Percentiles rank a stretch among this genome's conserved stretches.
Conservation (phyloP, 2,888 invertebrate genomes). For the Sepioteuthis lessoniana region DNA sequence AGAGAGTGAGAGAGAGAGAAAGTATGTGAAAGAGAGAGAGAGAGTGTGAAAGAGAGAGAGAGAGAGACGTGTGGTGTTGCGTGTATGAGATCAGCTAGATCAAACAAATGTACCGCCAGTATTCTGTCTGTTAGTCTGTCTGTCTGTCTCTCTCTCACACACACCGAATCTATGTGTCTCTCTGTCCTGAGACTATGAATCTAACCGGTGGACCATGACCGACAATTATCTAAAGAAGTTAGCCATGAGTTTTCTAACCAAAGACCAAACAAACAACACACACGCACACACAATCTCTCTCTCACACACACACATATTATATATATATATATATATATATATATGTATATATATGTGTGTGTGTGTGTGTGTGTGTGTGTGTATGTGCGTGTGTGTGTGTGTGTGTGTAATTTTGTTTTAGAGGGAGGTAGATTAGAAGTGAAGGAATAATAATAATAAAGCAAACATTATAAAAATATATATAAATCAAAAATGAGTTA, state of each 20-base stretch:
- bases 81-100: background rate
- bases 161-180: too few relatives aligned
- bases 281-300: background rate
- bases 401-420: background rate
- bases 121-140: background rate
- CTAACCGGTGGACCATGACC: background rate
- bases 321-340: background rate
- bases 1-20: too few relatives aligned
- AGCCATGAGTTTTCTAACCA: conserved; percentile 16
- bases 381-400: background rate
- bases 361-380: background rate
- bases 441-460: background rate
- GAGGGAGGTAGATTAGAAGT: background rate
- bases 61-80: background rate
- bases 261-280: background rate
- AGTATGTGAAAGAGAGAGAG: too few relatives aligned
- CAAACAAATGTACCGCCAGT: background rate
- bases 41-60: too few relatives aligned
- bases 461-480: background rate
- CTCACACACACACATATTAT: background rate
- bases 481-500: background rate
- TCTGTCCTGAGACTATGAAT: background rate
- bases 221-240: background rate
- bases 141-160: background rate
- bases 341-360: background rate